Base-by-base conservation (phyloP, 2,888 invertebrate species). In the Malacosoma neustria region DNA sequence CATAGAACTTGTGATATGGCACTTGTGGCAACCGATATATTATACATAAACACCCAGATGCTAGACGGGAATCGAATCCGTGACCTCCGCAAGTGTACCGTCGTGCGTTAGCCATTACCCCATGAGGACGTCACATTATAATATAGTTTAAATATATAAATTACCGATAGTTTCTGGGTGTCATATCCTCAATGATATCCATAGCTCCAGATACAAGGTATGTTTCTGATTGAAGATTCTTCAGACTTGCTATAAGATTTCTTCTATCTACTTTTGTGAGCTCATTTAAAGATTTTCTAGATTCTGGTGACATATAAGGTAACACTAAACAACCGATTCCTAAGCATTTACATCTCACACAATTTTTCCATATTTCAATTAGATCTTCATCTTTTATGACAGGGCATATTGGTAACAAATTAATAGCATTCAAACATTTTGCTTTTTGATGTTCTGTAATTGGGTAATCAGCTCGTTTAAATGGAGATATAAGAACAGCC, bases 141-240 rank as follows among this genome's bases (percentile, higher is more conserved):
- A n/a, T n/a, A n/a, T n/a, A n/a, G n/a, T n/a, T 22, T 22, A 22
- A 34, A 13, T 29, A 30, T 11, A 11, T 29, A 15, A 22, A 29
- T 35, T 36, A 29, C 29, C 33, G 57, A 43, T 71, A 66, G 14
- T 48, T 49, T 61, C 61, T 74, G 43, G 65, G 54, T 13, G 66
- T 55, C 58, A 82, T 64, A 54, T 63, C 71, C 61, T 84, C 85
- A 39, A 85, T 50, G 32, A 82, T 79, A 61, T 68, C 67, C 79
- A 85, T 82, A 40, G 85, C 85, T 48, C 84, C 79, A 41, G 84
- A 70, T 35, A 81, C 75, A 30, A 85, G 66, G 52, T 74, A 84
- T 34, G 82, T 79, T 41, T 85, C 84, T 14, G 73, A 49, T 42
- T 84, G 74, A 44, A 85, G 66, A 58, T 85, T 85, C 51, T 85